phyloP scores from a whole-genome alignment of 2,113 vertebrate genomes.

The Mohoua ochrocephala region DNA sequence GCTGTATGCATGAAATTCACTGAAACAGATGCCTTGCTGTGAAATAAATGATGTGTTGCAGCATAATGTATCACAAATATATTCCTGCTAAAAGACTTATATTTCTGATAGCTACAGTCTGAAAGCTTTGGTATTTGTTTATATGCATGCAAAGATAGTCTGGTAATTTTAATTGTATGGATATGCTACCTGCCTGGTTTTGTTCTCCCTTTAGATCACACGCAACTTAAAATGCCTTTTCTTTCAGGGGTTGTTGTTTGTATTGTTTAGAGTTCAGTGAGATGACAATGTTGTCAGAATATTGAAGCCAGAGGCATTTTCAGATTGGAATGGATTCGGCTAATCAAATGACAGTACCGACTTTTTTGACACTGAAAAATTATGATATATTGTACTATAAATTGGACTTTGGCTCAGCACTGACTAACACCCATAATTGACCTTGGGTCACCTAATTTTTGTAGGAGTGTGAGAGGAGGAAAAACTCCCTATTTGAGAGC shows the following conservation, averaged over 20 bases:
- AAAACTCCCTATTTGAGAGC: neutral
- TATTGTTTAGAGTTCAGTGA: constrained; percentile 16
- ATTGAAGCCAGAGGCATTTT: constrained; percentile 21
- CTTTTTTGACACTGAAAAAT: constrained; percentile 48
- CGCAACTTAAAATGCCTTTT: neutral
- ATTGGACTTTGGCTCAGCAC: neutral
- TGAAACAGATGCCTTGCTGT: neutral
- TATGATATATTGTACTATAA: constrained; percentile 21
- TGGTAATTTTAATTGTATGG: neutral
- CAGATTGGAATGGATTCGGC: constrained; percentile 24
- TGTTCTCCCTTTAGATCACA: neutral
- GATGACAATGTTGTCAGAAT: neutral
- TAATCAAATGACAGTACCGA: constrained; percentile 17
- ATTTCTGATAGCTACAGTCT: neutral
- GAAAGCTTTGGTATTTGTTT: neutral
- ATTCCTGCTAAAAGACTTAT: neutral
- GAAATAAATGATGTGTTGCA: neutral
- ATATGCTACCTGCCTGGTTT: neutral
- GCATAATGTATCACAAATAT: neutral
- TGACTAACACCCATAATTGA: neutral
- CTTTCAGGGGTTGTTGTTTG: neutral
- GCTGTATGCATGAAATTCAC: neutral
- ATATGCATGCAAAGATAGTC: neutral
- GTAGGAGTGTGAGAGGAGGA: neutral
- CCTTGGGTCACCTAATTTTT: constrained; percentile 13